Evolutionary conservation across 2,888 invertebrate genomes (phyloP).

Genomic region (Lingula anatina): DNA sequence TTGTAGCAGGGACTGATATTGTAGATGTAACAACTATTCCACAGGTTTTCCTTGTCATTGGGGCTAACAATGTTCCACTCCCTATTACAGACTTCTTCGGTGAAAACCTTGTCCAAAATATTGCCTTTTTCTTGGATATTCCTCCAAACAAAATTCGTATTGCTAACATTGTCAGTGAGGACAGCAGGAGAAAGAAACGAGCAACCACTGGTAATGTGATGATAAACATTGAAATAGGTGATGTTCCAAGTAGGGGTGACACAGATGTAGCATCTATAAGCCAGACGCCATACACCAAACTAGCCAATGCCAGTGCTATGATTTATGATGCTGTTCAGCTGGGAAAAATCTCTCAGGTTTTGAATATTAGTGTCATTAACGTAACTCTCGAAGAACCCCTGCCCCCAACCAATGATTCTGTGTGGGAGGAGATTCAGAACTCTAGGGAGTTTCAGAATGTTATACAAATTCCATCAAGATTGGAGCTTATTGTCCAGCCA

Average conservation of each 20-base stretch:
- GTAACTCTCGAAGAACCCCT: constrained; percentile 13
- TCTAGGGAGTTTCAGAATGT: not conserved
- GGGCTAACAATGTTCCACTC: not conserved
- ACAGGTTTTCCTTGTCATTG: not conserved
- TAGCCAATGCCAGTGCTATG: not conserved
- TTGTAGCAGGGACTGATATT: constrained; percentile 20
- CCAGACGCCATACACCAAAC: not conserved
- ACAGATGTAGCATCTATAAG: not conserved
- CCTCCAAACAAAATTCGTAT: constrained; percentile 29
- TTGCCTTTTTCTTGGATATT: constrained; percentile 33
- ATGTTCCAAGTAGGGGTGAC: not conserved
- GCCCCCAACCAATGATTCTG: constrained; percentile 7
- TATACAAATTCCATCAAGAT: constrained; percentile 4
- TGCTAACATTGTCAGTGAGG: constrained; percentile 26
- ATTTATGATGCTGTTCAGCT: constrained; percentile 7
- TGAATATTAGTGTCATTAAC: constrained; percentile 18
- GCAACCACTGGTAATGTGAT: not conserved
- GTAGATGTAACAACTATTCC: constrained; percentile 17
- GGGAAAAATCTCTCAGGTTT: constrained; percentile 1
- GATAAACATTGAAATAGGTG: not conserved
- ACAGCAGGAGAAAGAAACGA: not conserved
- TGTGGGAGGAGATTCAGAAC: constrained; percentile 5
- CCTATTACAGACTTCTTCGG: constrained; percentile 39
- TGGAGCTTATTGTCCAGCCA: constrained; percentile 5
- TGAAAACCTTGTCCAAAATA: constrained; percentile 28